Evolutionary conservation across 2,797 vertebrate species (phyloP).

Genomic region (Lutra lutra): DNA sequence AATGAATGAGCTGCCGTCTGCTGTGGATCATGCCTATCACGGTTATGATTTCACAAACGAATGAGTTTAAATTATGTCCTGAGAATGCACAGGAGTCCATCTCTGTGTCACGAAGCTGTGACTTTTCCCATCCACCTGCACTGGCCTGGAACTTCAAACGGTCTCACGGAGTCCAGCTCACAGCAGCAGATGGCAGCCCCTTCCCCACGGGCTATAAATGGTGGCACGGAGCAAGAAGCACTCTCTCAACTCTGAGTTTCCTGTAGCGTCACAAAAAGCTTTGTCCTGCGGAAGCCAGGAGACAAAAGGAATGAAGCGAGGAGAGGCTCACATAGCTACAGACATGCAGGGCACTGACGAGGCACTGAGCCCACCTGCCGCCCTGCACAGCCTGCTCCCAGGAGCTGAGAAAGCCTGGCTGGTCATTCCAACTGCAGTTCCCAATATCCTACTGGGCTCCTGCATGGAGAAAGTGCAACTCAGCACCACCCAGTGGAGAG

Average conservation of each 20-base stretch:
- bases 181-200: background rate
- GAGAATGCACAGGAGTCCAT: background rate
- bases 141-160: background rate
- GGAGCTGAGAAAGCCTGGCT: background rate
- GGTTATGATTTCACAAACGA: background rate
- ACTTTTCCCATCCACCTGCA: too few species aligned
- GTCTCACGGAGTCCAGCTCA: background rate
- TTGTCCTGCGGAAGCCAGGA: background rate
- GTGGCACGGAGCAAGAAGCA: rapidly evolving
- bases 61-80: background rate
- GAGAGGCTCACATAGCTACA: background rate
- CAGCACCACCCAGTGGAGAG: background rate
- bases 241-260: rapidly evolving
- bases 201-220: rapidly evolving
- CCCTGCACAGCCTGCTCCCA: too few species aligned
- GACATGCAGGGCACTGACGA: rapidly evolving
- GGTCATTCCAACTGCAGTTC: rapidly evolving
- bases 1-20: background rate
- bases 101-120: background rate
- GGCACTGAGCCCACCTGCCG: background rate
- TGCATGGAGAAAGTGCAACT: background rate
- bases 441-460: background rate
- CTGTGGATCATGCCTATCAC: background rate
- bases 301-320: background rate
- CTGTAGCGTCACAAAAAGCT: background rate